phyloP scores from a whole-genome alignment of 2,113 vertebrate genomes.

The Marmota flaviventris region DNA sequence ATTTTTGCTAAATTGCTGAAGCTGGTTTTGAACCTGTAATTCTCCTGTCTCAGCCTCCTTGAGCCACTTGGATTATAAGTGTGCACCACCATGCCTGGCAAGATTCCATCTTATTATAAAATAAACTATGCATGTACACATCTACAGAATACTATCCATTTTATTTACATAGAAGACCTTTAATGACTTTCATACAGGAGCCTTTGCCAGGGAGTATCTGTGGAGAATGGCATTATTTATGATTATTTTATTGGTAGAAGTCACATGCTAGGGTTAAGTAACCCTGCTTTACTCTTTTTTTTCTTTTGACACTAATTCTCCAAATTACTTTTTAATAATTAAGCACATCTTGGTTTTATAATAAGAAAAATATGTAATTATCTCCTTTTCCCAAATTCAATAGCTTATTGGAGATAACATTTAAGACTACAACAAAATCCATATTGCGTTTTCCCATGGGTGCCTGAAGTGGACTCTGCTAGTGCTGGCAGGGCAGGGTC shows the following conservation, averaged over 20 bases:
- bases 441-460: not conserved
- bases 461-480: not conserved
- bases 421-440: not conserved
- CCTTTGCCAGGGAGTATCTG: not conserved
- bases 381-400: not conserved
- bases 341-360: conserved; percentile 9
- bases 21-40: too few relatives aligned
- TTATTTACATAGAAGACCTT: conserved; percentile 15
- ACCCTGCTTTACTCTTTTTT: not conserved
- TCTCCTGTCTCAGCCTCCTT: too few relatives aligned
- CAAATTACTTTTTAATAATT: conserved; percentile 26
- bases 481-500: too few relatives aligned
- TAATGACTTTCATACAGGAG: not conserved
- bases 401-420: not conserved
- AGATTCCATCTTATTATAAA: not conserved
- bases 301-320: not conserved
- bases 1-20: too few relatives aligned
- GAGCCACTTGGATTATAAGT: too few relatives aligned
- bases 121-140: not conserved
- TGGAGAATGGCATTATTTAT: not conserved
- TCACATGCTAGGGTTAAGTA: not conserved
- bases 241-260: not conserved
- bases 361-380: not conserved
- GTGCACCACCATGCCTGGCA: not conserved
- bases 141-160: not conserved